These are phyloP conservation scores for Drepana falcataria DNA, from an alignment of 2,888 invertebrate genomes.

Conservation along the genomic window DNA sequence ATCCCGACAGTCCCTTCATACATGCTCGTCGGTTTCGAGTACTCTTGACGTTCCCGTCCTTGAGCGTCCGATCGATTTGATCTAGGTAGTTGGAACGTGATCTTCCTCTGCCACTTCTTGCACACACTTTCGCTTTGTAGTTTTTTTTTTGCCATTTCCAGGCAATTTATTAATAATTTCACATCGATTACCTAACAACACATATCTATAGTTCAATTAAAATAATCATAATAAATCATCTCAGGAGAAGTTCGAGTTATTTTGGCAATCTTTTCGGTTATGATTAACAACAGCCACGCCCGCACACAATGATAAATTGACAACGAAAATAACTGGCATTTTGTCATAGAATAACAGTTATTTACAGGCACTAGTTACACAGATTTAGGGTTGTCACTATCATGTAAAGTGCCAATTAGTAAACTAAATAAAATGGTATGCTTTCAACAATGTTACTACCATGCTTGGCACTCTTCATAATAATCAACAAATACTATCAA, in stretches of 20 bases:
- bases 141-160: no score
- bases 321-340: conserved; percentile 60
- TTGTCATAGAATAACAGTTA: conserved; percentile 35
- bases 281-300: conserved; percentile 47
- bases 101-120: no score
- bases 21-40: no score
- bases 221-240: conserved; percentile 57
- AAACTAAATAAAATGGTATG: not conserved
- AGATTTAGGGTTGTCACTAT: not conserved
- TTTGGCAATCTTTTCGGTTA: conserved; percentile 64
- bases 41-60: no score
- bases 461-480: not conserved
- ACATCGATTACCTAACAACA: conserved; percentile 12
- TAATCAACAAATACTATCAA: not conserved
- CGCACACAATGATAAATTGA: conserved; percentile 58
- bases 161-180: no score
- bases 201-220: conserved; percentile 46
- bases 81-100: no score
- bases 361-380: conserved; percentile 12
- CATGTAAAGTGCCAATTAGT: conserved; percentile 2
- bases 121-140: no score
- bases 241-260: conserved; percentile 61
- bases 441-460: not conserved
- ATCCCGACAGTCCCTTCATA: no score
- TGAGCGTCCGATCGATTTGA: no score